Evolutionary conservation across 64 coral and sea anemone species (phyloP).

Genomic region (Trachythela sp.): DNA sequence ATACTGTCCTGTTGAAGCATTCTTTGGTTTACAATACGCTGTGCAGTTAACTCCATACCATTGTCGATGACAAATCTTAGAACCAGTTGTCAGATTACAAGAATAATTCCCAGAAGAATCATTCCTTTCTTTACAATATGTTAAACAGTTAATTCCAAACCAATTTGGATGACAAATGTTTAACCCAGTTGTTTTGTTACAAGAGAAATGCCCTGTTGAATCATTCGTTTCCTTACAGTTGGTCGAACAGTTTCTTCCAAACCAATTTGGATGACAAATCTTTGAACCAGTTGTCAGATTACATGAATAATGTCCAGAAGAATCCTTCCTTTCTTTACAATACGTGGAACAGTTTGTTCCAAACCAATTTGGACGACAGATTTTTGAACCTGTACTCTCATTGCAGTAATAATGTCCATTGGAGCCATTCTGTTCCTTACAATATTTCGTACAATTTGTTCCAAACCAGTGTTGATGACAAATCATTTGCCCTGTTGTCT

Average conservation of each 20-base stretch:
- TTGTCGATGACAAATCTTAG: neutral
- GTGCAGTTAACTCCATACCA: neutral
- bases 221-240: neutral
- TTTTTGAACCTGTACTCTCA: neutral
- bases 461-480: conserved; percentile 17
- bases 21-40: neutral
- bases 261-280: neutral
- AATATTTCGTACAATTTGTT: conserved; percentile 16
- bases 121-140: neutral
- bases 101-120: neutral
- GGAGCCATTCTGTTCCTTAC: neutral
- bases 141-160: neutral
- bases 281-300: neutral
- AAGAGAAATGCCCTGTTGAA: neutral
- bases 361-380: neutral
- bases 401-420: neutral
- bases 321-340: neutral
- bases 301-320: neutral
- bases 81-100: neutral
- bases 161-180: neutral
- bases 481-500: neutral
- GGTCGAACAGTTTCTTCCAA: neutral
- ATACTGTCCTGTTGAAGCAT: neutral
- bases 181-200: neutral
- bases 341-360: neutral